Conservation (phyloP, 2,113 vertebrate species). For the Paracanthobrama guichenoti region DNA sequence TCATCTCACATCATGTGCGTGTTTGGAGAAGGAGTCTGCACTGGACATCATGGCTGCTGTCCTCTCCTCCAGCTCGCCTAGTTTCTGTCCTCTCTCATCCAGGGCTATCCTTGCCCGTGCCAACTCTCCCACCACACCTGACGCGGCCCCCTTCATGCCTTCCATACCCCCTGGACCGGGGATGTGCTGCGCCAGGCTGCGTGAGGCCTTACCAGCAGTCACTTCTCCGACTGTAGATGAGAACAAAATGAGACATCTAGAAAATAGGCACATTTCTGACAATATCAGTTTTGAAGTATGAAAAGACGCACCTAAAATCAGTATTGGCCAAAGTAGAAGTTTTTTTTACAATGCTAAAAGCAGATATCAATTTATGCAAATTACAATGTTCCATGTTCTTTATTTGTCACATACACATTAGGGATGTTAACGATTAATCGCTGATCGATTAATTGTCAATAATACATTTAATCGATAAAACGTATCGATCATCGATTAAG, state of each 20-base stretch:
- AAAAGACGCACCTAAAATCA: too few species aligned
- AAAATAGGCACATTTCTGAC: too few species aligned
- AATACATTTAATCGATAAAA: too few species aligned
- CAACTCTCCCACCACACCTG: slow-evolving; percentile 92
- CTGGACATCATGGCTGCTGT: slow-evolving; percentile 96
- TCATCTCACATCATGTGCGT: slow-evolving; percentile 87
- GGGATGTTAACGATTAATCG: too few species aligned
- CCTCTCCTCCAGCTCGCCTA: slow-evolving; percentile 94
- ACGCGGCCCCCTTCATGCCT: slow-evolving; percentile 96
- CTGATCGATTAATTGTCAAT: too few species aligned
- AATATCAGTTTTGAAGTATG: too few species aligned
- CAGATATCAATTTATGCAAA: too few species aligned
- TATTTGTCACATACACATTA: too few species aligned
- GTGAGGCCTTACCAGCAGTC: slow-evolving; percentile 87
- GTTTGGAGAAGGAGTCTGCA: slow-evolving; percentile 96
- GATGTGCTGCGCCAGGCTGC: slow-evolving; percentile 96
- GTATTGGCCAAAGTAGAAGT: too few species aligned
- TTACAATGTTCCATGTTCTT: too few species aligned
- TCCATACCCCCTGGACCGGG: slow-evolving; percentile 95
- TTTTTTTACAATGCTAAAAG: too few species aligned
- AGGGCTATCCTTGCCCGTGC: slow-evolving; percentile 91
- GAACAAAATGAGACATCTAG: neutral
- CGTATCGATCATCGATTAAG: too few species aligned
- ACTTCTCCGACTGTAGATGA: slow-evolving; percentile 87
- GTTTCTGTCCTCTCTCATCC: slow-evolving; percentile 96